A percentile compares a stretch with the other conserved stretches of the same genome.
phyloP scores from a whole-genome alignment of 2,113 vertebrate species.

The Murina feae region DNA sequence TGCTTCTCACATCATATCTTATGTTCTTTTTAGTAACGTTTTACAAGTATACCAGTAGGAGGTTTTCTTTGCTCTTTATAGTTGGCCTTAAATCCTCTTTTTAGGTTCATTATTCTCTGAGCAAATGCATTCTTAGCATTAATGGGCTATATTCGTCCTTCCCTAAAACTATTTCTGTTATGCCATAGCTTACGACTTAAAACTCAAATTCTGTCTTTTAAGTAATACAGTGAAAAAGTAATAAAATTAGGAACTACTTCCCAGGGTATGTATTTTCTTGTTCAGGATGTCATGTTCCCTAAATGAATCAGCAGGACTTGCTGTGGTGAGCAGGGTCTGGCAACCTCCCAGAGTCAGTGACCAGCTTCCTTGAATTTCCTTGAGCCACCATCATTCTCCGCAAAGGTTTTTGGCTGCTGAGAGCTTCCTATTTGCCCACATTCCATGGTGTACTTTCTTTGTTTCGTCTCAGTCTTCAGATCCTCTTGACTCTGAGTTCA shows the following conservation, averaged over 20 bases:
- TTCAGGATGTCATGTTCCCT: neutral
- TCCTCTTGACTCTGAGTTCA: neutral
- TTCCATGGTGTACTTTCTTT: rapidly evolving
- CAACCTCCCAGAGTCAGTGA: neutral
- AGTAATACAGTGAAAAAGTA: neutral
- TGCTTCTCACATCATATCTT: neutral
- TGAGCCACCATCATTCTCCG: neutral
- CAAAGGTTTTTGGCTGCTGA: neutral
- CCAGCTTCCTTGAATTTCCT: neutral
- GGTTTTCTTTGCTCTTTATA: constrained; percentile 16
- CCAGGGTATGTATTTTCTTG: neutral
- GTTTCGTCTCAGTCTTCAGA: neutral
- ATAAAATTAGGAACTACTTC: neutral
- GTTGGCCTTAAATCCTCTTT: neutral
- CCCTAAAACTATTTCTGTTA: neutral
- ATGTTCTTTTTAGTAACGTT: constrained; percentile 17
- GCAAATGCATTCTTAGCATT: neutral
- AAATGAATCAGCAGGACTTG: neutral
- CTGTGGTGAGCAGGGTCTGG: neutral
- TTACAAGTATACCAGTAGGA: neutral
- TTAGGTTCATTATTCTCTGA: neutral
- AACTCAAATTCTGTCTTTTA: constrained; percentile 8
- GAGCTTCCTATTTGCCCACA: neutral
- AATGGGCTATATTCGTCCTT: neutral
- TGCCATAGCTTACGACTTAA: neutral